A percentile compares a stretch with the other conserved stretches of the same genome.
Conservation (phyloP, 2,797 vertebrate genomes). For the Oreonectes daqikongensis region DNA sequence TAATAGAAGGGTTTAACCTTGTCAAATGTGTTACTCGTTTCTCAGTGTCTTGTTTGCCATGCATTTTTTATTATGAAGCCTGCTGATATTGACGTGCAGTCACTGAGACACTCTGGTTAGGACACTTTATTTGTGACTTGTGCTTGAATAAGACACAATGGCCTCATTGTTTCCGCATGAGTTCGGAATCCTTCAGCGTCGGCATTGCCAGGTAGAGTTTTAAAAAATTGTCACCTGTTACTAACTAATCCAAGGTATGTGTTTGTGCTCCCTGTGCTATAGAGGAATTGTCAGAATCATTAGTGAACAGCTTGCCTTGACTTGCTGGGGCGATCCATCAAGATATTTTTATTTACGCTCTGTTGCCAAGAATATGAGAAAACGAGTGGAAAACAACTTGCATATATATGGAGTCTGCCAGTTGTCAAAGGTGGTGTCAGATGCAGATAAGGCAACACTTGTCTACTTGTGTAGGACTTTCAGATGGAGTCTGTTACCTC, state of each 20-base stretch:
- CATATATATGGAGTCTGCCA: slow-evolving; percentile 40
- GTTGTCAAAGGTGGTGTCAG: slow-evolving; percentile 60
- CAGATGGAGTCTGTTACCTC: slow-evolving; percentile 61
- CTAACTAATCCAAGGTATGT: slow-evolving; percentile 46
- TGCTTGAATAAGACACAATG: slow-evolving; percentile 18
- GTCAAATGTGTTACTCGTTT: slow-evolving; percentile 44
- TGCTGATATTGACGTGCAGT: slow-evolving; percentile 41
- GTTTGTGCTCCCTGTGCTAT: slow-evolving; percentile 28
- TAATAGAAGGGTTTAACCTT: slow-evolving; percentile 52
- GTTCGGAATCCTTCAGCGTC: slow-evolving; percentile 16
- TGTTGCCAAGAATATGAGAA: slow-evolving; percentile 59
- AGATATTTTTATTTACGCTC: slow-evolving; percentile 47
- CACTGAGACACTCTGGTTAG: slow-evolving; percentile 22
- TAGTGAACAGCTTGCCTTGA: slow-evolving; percentile 41
- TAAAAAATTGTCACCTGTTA: slow-evolving; percentile 47
- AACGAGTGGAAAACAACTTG: slow-evolving; percentile 15
- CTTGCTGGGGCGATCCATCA: slow-evolving; percentile 33
- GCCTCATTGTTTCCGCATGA: slow-evolving; percentile 8
- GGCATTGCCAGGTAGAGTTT: slow-evolving; percentile 37
- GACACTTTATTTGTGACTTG: background rate
- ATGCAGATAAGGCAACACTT: slow-evolving; percentile 50
- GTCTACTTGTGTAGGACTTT: slow-evolving; percentile 53
- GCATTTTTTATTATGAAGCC: slow-evolving; percentile 43
- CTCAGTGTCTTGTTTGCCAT: slow-evolving; percentile 40
- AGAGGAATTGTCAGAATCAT: slow-evolving; percentile 38